Evolutionary conservation across 2,113 vertebrate genomes (phyloP).

Genomic region (Sylvia atricapilla): DNA sequence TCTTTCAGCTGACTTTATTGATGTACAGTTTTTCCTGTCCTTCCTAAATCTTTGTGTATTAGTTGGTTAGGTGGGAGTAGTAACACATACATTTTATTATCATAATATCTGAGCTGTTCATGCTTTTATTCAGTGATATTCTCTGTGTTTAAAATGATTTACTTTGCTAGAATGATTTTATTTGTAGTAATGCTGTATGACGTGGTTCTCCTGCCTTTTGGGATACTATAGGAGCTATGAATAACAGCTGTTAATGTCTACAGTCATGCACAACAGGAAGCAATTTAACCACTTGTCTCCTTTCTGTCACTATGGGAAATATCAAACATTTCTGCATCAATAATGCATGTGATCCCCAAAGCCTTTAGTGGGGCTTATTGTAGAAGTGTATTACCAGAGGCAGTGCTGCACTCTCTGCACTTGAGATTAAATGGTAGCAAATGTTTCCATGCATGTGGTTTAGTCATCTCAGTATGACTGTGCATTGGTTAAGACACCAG

Average conservation of each 20-base stretch:
- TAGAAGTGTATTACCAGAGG: not conserved
- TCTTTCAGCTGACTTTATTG: not conserved
- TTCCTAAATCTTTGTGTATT: not conserved
- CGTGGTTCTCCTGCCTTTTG: conserved; percentile 8
- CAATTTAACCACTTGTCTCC: conserved; percentile 31
- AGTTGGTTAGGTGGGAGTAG: not conserved
- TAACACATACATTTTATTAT: conserved; percentile 2
- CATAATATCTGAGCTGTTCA: not conserved
- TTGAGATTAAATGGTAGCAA: not conserved
- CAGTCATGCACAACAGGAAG: conserved; percentile 7
- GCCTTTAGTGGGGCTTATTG: not conserved
- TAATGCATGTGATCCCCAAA: not conserved
- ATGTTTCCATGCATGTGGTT: not conserved
- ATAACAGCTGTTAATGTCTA: conserved; percentile 39
- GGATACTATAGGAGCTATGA: conserved; percentile 39
- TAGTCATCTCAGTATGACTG: not conserved
- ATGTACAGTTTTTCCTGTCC: not conserved
- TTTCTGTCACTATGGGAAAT: not conserved
- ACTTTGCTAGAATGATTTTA: not conserved
- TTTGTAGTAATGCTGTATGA: conserved; percentile 18
- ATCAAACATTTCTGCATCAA: not conserved
- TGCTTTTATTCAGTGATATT: not conserved
- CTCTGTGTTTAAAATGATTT: not conserved
- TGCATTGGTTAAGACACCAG: not conserved
- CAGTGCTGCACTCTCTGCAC: not conserved